Percentiles rank a stretch among this genome's conserved stretches.
Evolutionary conservation across 2,113 vertebrate genomes (phyloP).

Genomic region (Accipiter virgatus): DNA sequence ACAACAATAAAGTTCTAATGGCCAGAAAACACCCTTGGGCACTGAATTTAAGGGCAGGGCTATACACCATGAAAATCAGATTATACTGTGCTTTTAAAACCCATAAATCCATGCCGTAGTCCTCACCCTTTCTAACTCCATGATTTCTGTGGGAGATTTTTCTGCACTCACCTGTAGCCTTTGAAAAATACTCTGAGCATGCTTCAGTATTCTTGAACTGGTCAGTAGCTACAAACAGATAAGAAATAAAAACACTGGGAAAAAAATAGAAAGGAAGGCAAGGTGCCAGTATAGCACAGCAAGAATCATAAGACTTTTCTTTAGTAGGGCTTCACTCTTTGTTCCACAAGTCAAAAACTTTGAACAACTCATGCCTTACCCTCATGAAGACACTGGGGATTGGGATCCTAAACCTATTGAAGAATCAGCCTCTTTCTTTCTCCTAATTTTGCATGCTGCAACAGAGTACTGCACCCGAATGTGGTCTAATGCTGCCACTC

Average conservation of each 20-base stretch:
- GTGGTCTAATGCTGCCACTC: background rate
- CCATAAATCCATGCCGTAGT: background rate
- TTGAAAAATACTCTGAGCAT: background rate
- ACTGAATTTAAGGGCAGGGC: background rate
- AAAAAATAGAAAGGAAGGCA: background rate
- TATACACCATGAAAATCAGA: background rate
- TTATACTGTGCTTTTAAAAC: background rate
- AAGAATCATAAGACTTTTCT: background rate
- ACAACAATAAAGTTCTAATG: background rate
- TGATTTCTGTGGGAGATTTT: background rate
- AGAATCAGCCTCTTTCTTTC: background rate
- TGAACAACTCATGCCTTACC: background rate
- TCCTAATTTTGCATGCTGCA: background rate
- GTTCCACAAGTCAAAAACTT: background rate
- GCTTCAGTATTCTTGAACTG: background rate
- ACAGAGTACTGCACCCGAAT: background rate
- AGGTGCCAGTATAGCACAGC: background rate
- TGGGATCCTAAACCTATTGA: background rate
- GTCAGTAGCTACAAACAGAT: background rate
- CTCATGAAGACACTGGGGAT: background rate
- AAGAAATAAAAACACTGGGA: background rate
- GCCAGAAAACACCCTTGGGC: background rate
- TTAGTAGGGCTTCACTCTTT: background rate
- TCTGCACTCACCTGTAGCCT: background rate
- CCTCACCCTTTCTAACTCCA: background rate